Conservation (phyloP, 2,888 invertebrate genomes). For the Drosophila vallismaia region DNA sequence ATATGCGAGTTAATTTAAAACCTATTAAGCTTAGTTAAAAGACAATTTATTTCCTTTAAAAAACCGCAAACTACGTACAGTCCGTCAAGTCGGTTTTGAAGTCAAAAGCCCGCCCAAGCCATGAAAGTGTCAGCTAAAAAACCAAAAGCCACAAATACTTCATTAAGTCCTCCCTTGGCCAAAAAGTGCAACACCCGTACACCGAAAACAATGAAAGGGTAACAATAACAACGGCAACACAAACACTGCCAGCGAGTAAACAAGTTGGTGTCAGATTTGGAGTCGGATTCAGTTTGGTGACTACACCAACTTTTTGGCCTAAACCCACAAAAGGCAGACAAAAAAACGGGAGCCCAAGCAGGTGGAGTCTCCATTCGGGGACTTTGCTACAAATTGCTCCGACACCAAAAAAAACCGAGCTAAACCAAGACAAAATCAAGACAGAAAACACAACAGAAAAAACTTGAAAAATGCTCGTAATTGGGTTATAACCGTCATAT, state of each 20-base stretch:
- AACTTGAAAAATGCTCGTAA: conserved; percentile 65
- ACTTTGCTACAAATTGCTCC: conserved; percentile 52
- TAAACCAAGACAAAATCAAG: conserved; percentile 3
- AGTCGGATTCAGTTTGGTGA: conserved; percentile 40
- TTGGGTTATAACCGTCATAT: conserved; percentile 72
- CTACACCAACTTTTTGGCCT: conserved; percentile 19
- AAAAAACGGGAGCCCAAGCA: not conserved
- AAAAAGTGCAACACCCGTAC: conserved; percentile 23
- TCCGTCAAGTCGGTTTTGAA: not conserved
- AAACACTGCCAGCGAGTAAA: conserved; percentile 33
- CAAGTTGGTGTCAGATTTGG: conserved; percentile 34
- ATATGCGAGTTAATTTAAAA: not conserved
- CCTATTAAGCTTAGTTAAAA: not conserved
- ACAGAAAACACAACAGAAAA: conserved; percentile 36
- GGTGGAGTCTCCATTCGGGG: conserved; percentile 28
- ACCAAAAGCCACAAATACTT: conserved; percentile 14
- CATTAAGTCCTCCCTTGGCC: not conserved
- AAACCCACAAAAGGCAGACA: not conserved
- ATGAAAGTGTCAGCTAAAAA: not conserved
- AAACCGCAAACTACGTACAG: not conserved
- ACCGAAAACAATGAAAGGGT: conserved; percentile 5
- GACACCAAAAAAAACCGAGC: conserved; percentile 65
- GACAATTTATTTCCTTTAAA: not conserved
- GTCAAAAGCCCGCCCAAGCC: not conserved
- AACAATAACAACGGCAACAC: conserved; percentile 31